Evolutionary conservation across 2,797 vertebrate species (phyloP).

Genomic region (Crenuchus spilurus): DNA sequence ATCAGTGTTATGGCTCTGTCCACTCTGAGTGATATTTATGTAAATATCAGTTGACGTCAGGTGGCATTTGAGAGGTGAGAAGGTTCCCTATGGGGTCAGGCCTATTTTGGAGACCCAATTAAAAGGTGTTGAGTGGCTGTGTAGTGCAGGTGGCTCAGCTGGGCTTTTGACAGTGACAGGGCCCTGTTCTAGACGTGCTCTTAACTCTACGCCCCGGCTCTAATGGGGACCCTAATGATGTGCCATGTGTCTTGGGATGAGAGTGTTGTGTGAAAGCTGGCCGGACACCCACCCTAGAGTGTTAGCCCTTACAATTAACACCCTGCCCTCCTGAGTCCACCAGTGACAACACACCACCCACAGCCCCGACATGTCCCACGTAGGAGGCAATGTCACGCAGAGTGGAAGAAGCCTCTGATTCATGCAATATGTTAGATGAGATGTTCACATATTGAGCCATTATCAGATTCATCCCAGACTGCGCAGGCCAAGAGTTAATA

Average conservation of each 20-base stretch:
- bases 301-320: constrained; percentile 65
- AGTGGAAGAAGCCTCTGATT: constrained; percentile 42
- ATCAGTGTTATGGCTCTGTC: not conserved
- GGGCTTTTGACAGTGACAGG: constrained; percentile 68
- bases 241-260: constrained; percentile 57
- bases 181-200: constrained; percentile 63
- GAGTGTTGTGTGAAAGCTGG: constrained; percentile 51
- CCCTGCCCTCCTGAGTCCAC: constrained; percentile 47
- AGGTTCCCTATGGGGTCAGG: constrained; percentile 61
- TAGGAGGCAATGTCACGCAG: constrained; percentile 27
- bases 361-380: constrained; percentile 36
- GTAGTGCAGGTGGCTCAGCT: constrained; percentile 56
- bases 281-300: constrained; percentile 37
- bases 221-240: constrained; percentile 71
- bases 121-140: constrained; percentile 70
- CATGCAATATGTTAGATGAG: constrained; percentile 29
- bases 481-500: constrained; percentile 14
- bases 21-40: constrained; percentile 2
- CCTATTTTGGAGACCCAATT: constrained; percentile 76
- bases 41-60: constrained; percentile 43
- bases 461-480: not conserved
- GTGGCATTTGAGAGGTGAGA: constrained; percentile 40
- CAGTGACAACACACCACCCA: constrained; percentile 42
- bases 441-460: constrained; percentile 14
- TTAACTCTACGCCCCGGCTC: constrained; percentile 60